phyloP scores from a whole-genome alignment of 2,888 invertebrate species.

The Eurois occulta region DNA sequence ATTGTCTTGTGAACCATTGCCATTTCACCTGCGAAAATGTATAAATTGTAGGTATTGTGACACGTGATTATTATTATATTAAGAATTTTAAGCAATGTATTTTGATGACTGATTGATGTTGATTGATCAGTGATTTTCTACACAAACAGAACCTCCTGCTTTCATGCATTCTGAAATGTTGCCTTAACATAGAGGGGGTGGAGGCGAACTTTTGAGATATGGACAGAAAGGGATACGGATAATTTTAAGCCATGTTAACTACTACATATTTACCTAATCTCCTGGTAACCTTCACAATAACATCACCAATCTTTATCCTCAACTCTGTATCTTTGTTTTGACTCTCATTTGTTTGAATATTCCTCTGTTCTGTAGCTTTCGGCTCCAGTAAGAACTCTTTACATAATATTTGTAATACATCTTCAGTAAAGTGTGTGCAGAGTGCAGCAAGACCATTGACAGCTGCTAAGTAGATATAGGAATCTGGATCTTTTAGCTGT shows the following conservation, averaged over 20 bases:
- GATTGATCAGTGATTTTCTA: neutral
- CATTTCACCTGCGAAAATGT: slow-evolving; percentile 91
- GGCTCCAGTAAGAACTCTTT: slow-evolving; percentile 91
- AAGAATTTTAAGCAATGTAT: neutral
- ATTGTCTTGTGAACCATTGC: slow-evolving; percentile 92
- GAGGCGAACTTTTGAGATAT: neutral
- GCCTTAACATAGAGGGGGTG: neutral
- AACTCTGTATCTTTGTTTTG: slow-evolving; percentile 89
- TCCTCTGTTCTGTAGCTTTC: slow-evolving; percentile 70
- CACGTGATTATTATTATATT: no score
- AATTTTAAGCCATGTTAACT: neutral
- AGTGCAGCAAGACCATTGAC: slow-evolving; percentile 94
- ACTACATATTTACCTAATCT: slow-evolving; percentile 90
- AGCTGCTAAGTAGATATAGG: slow-evolving; percentile 95
- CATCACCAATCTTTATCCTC: slow-evolving; percentile 95
- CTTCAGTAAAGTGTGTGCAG: slow-evolving; percentile 92
- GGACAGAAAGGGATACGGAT: neutral
- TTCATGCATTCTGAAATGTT: neutral
- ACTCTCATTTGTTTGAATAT: slow-evolving; percentile 74
- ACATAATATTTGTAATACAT: slow-evolving; percentile 92
- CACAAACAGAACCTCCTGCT: neutral
- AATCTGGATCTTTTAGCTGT: slow-evolving; percentile 94
- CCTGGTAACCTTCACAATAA: slow-evolving; percentile 93
- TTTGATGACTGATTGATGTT: neutral
- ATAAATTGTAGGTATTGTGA: neutral